Evolutionary conservation across 2,797 vertebrate species (phyloP).

Genomic region (Gymnoscopelus braueri): DNA sequence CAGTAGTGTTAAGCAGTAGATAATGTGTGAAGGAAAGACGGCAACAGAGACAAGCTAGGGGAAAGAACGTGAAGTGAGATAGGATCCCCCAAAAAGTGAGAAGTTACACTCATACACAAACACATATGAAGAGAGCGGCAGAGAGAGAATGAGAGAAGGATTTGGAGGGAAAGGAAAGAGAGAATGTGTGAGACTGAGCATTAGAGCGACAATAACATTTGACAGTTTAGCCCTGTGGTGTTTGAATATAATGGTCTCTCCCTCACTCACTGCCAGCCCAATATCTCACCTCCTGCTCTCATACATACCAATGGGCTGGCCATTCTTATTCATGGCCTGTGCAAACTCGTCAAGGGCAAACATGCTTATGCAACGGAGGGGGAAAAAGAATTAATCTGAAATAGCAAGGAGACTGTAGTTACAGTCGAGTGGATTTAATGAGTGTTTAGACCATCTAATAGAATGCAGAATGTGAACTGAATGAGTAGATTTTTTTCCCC

Average conservation of each 20-base stretch:
- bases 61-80: no score
- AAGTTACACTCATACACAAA: constrained; percentile 8
- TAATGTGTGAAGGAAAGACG: no score
- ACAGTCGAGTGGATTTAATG: constrained; percentile 68
- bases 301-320: constrained; percentile 60
- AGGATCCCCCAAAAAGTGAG: not conserved
- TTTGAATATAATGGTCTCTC: constrained; percentile 62
- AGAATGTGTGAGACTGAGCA: constrained; percentile 36
- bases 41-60: no score
- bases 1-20: no score
- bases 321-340: constrained; percentile 59
- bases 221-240: constrained; percentile 64
- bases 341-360: constrained; percentile 66
- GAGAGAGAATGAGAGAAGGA: not conserved
- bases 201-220: constrained; percentile 52
- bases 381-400: constrained; percentile 51
- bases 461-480: constrained; percentile 56
- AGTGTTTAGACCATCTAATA: constrained; percentile 61
- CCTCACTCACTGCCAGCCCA: constrained; percentile 53
- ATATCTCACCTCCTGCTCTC: constrained; percentile 61
- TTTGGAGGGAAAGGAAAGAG: not conserved
- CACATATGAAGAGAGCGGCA: not conserved
- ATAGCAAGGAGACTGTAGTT: constrained; percentile 49
- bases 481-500: constrained; percentile 24
- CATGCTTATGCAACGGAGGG: constrained; percentile 42